Evolutionary conservation across 2,888 invertebrate genomes (phyloP).

Genomic region (Acleris literana): DNA sequence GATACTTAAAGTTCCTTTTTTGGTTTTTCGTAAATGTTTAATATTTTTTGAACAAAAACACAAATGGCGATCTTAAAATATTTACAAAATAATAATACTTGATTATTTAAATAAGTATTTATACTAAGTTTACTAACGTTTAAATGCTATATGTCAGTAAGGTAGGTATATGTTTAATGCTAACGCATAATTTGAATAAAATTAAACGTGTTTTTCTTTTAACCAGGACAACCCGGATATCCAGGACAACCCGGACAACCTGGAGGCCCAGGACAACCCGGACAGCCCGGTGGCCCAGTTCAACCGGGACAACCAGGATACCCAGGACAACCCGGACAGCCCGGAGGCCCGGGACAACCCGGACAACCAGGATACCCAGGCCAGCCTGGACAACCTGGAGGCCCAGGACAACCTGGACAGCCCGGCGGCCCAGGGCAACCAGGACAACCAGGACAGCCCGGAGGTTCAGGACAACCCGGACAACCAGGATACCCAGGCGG

Average conservation of each 20-base stretch:
- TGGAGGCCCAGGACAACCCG: too few species aligned
- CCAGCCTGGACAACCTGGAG: background rate
- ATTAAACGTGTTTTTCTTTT: background rate
- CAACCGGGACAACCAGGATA: conserved; percentile 24
- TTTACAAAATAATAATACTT: too few species aligned
- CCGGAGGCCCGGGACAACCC: conserved; percentile 21
- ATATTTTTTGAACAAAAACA: too few species aligned
- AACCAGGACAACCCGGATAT: conserved; percentile 26
- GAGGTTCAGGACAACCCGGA: conserved; percentile 32
- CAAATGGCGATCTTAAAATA: too few species aligned
- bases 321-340: conserved; percentile 20
- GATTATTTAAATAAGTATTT: too few species aligned
- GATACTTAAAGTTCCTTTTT: too few species aligned
- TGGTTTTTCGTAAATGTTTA: too few species aligned
- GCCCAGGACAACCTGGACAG: conserved; percentile 48
- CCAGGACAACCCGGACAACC: too few species aligned
- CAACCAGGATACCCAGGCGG: conserved; percentile 19
- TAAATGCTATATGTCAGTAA: too few species aligned
- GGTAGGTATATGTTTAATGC: background rate
- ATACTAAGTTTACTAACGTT: too few species aligned
- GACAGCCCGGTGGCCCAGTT: conserved; percentile 7
- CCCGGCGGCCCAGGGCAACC: conserved; percentile 48
- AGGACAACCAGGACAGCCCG: conserved; percentile 46
- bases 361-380: conserved; percentile 8
- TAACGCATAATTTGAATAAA: background rate